These are phyloP conservation scores for Diuraphis noxia DNA, from an alignment of 1,140 invertebrate species.

Conservation along the genomic window DNA sequence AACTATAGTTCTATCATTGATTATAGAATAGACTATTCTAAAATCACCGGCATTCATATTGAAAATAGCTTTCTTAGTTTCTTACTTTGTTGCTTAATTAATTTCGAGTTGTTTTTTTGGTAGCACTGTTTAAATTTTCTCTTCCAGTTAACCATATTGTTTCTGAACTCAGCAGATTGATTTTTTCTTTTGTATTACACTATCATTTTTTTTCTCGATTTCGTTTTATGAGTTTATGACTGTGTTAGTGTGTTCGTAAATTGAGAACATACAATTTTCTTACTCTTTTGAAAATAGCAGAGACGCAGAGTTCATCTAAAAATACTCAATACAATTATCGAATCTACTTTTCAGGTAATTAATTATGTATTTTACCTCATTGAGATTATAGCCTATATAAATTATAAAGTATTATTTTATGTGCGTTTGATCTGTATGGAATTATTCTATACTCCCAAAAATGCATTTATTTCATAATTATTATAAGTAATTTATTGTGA, in stretches of 20 bases:
- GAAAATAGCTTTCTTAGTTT: too few species aligned
- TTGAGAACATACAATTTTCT: background rate
- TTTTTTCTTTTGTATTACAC: conserved; percentile 11
- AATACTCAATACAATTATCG: background rate
- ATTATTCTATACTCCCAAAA: background rate
- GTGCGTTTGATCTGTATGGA: background rate
- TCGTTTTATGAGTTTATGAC: too few species aligned
- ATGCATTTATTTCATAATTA: background rate
- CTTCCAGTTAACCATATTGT: background rate
- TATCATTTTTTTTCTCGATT: conserved; percentile 4
- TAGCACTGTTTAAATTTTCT: background rate
- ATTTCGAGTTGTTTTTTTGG: background rate
- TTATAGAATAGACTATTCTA: too few species aligned
- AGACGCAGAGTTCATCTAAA: background rate
- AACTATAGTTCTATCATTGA: too few species aligned
- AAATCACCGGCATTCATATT: too few species aligned
- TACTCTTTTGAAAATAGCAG: background rate
- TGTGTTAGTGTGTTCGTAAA: too few species aligned
- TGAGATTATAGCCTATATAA: background rate
- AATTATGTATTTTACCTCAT: background rate
- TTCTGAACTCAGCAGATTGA: conserved; percentile 21
- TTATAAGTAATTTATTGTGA: background rate
- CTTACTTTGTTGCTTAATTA: too few species aligned
- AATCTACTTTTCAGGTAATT: background rate
- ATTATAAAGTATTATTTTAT: background rate